Percentiles rank a stretch among this genome's conserved stretches.
Evolutionary conservation across 2,888 invertebrate genomes (phyloP).

Genomic region (Drosophila buzzatii): DNA sequence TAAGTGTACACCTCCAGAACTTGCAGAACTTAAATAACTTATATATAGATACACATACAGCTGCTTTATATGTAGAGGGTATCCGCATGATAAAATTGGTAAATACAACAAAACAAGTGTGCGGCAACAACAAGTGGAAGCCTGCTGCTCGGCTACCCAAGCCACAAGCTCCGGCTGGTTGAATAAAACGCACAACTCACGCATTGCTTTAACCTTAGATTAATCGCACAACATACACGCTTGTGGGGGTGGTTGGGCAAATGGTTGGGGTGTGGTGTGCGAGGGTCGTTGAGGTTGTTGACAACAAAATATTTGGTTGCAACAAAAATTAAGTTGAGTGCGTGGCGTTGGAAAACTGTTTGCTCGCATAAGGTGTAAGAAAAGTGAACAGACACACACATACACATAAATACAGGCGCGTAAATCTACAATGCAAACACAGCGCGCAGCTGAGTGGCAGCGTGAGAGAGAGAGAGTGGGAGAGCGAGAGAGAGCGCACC

Average conservation of each 20-base stretch:
- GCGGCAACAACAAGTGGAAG: conserved; percentile 52
- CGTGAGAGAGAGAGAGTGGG: conserved; percentile 6
- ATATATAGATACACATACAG: too few relatives aligned
- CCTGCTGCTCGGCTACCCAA: neutral
- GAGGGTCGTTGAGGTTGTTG: conserved; percentile 24
- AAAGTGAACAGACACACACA: conserved; percentile 42
- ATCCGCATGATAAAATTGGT: conserved; percentile 57
- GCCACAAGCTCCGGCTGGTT: neutral
- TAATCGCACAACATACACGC: conserved; percentile 64
- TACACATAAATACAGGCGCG: conserved; percentile 31
- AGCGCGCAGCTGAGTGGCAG: conserved; percentile 18
- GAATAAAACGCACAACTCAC: conserved; percentile 27
- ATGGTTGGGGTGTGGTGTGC: neutral
- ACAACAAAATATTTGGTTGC: conserved; percentile 70
- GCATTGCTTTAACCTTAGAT: conserved; percentile 68
- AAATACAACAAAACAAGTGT: conserved; percentile 45
- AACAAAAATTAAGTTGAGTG: conserved; percentile 80
- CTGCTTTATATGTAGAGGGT: conserved; percentile 1
- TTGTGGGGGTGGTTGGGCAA: conserved; percentile 5
- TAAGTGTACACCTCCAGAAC: neutral
- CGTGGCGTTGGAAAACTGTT: conserved; percentile 72
- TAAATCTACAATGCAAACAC: conserved; percentile 76
- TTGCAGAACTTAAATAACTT: neutral
- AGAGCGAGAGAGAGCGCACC: conserved; percentile 4
- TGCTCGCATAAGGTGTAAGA: conserved; percentile 68